phyloP scores from a whole-genome alignment of 2,888 invertebrate species.

The Petrophora chlorosata region DNA sequence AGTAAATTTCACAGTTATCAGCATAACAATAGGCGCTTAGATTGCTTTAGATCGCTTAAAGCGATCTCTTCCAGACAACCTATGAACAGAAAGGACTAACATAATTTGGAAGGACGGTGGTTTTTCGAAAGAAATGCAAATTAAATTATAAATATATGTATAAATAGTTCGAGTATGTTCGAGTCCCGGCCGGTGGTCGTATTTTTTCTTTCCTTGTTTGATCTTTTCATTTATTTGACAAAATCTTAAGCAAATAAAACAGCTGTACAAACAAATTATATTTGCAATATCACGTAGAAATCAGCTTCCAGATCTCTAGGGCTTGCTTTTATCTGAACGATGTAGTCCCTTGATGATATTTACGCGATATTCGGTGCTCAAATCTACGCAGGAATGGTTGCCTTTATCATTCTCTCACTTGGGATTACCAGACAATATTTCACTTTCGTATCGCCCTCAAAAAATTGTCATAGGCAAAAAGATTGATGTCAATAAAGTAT shows the following conservation, averaged over 20 bases:
- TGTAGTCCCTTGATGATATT: constrained; percentile 38
- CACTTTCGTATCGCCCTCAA: constrained; percentile 20
- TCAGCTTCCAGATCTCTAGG: constrained; percentile 15
- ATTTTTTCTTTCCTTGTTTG: no score
- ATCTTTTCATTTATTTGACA: no score
- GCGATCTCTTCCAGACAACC: no score
- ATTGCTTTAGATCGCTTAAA: no score
- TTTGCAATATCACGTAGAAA: constrained; percentile 13
- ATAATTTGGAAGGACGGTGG: no score
- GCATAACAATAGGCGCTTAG: no score
- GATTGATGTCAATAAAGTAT: not conserved
- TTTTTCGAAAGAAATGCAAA: no score
- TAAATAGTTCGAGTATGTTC: no score
- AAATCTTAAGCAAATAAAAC: constrained; percentile 4
- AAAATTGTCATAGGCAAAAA: constrained; percentile 14
- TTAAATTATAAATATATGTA: no score
- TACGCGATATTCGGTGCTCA: constrained; percentile 33
- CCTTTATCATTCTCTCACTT: constrained; percentile 25
- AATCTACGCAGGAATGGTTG: constrained; percentile 36
- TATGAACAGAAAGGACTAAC: no score
- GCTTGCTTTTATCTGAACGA: constrained; percentile 22
- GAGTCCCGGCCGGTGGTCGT: no score
- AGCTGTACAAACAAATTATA: constrained; percentile 7
- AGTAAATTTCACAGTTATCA: no score
- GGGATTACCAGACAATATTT: constrained; percentile 42